phyloP scores from a whole-genome alignment of 2,888 invertebrate species.

The Gastrophysa polygoni region DNA sequence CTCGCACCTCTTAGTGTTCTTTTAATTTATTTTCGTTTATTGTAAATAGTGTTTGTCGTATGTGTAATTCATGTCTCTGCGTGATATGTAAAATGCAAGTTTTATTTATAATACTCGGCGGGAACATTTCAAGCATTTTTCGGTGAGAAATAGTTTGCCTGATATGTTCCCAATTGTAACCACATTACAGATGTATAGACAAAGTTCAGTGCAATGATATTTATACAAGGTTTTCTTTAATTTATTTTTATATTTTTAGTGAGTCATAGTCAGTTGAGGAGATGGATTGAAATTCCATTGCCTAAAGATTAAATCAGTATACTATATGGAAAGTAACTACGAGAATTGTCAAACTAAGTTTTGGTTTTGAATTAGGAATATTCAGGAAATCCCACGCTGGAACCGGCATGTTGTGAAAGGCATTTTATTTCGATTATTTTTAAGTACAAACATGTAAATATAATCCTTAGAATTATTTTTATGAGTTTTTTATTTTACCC shows the following conservation, averaged over 20 bases:
- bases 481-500: constrained; percentile 40
- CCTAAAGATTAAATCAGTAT: no score
- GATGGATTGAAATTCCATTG: background rate
- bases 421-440: constrained; percentile 36
- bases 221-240: background rate
- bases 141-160: background rate
- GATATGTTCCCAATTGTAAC: background rate
- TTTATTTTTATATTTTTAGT: background rate
- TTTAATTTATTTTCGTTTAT: constrained; percentile 32
- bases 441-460: constrained; percentile 47
- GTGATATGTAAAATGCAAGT: constrained; percentile 30
- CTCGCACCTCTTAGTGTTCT: constrained; percentile 20
- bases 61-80: constrained; percentile 34
- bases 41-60: constrained; percentile 35
- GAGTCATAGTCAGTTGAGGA: background rate
- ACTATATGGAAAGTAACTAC: no score
- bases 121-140: constrained; percentile 7
- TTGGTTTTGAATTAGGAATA: background rate
- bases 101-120: constrained; percentile 23
- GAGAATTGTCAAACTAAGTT: no score
- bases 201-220: constrained; percentile 7
- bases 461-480: constrained; percentile 37
- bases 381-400: background rate
- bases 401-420: constrained; percentile 7
- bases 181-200: constrained; percentile 7